Base-by-base conservation (phyloP, 2,888 invertebrate genomes). In the Synergus gifuensis region DNA sequence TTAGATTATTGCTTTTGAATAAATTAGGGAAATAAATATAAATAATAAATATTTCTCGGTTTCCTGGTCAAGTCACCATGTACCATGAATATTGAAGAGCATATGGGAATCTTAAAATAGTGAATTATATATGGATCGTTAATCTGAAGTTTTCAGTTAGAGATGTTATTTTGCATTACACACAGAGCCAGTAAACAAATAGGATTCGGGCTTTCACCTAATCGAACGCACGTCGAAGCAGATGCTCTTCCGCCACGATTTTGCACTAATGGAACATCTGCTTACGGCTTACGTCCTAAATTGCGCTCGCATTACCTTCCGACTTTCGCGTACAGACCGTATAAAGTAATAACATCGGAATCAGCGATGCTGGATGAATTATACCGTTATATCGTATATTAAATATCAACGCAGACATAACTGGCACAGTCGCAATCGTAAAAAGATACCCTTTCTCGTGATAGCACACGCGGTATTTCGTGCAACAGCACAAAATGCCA, bases 241-340 rank as follows among this genome's bases (percentile, higher is more conserved):
- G 73, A 73, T 54, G 73, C 54, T 73, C 54, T 54, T 73, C 73
- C 73, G 73, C 73, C 49, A 73, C 73, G 54, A 73, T 73, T 73
- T 54, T 54, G n/a, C 54, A 73, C 73, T 73, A 73, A 73, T 73
- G 73, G 73, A 73, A 54, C 73, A 73, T 73, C 73, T 73, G 73
- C 73, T 73, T 73, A 73, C 73, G 73, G 73, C 73, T 73, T 73
- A 73, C 73, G 54, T 73, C 54, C 73, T 54, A 73, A 73, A 73
- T 73, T 73, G 73, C 73, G 54, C 73, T 73, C 73, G 54, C 73
- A 73, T 73, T 73, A 73, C 73, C 54, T 73, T 54, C 73, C 54
- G 16, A 49, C 46, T 36, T 54, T 54, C 28, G 16, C 7, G 22
- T 11, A 28, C 73, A 36, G 16, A 16, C 49, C 54, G 49, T 54